Percentiles rank a stretch among this genome's conserved stretches.
Conservation (phyloP, 2,797 vertebrate genomes). For the Hephaestus fuliginosus region DNA sequence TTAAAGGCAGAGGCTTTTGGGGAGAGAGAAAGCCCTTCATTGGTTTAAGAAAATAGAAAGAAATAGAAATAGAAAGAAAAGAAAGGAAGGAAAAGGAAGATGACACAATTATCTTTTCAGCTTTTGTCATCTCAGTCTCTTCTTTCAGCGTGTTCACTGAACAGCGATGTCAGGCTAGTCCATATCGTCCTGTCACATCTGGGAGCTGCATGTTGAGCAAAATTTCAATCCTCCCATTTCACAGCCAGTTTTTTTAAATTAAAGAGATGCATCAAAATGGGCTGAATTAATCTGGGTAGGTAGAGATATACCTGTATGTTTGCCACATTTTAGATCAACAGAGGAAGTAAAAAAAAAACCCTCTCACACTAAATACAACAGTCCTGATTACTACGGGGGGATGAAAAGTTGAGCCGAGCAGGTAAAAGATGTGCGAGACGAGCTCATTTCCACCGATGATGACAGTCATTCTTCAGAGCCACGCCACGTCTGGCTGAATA, state of each 20-base stretch:
- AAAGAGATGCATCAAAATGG: slow-evolving; percentile 35
- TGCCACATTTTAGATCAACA: slow-evolving; percentile 37
- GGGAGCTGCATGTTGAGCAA: slow-evolving; percentile 5
- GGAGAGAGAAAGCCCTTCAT: slow-evolving; percentile 82
- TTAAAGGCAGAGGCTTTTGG: slow-evolving; percentile 78
- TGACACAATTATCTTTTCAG: slow-evolving; percentile 55
- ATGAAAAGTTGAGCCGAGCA: slow-evolving; percentile 55
- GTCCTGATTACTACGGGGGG: slow-evolving; percentile 26
- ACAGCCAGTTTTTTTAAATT: slow-evolving; percentile 26
- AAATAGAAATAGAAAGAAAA: slow-evolving; percentile 29
- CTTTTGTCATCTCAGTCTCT: slow-evolving; percentile 51
- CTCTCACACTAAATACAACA: slow-evolving; percentile 49
- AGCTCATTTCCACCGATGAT: slow-evolving; percentile 80
- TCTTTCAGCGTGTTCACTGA: slow-evolving; percentile 47
- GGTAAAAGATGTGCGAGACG: slow-evolving; percentile 68
- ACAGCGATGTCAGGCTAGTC: slow-evolving; percentile 47
- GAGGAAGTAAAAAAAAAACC: slow-evolving; percentile 35
- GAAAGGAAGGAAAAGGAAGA: slow-evolving; percentile 35
- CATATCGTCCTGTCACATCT: slow-evolving; percentile 55
- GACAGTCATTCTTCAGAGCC: slow-evolving; percentile 79
- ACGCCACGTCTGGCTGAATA: slow-evolving; percentile 72
- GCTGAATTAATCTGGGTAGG: slow-evolving; percentile 15
- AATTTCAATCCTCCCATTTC: slow-evolving; percentile 38
- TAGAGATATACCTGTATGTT: not conserved
- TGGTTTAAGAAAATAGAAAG: not conserved